These are phyloP conservation scores for Muricea muricata DNA, from an alignment of 92 coral and sea anemone genomes.

Conservation along the genomic window DNA sequence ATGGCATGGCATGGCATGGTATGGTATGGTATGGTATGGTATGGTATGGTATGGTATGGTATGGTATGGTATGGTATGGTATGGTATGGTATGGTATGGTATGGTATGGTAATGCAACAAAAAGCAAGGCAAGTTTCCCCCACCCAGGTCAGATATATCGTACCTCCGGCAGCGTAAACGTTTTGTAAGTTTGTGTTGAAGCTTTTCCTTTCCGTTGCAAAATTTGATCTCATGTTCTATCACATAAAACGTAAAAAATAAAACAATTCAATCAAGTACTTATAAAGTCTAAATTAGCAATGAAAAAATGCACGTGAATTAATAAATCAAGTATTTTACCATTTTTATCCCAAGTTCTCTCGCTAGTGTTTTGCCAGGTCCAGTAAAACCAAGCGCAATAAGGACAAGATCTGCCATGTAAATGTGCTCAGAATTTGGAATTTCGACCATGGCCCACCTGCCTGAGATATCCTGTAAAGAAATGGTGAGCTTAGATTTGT, in stretches of 20 bases:
- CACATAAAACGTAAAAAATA: neutral
- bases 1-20: too few relatives aligned
- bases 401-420: conserved; percentile 87
- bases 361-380: conserved; percentile 86
- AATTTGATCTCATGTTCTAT: conserved; percentile 88
- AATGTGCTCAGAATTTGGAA: conserved; percentile 84
- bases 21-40: too few relatives aligned
- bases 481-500: neutral
- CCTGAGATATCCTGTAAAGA: conserved; percentile 78
- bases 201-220: conserved; percentile 79
- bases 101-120: too few relatives aligned
- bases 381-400: conserved; percentile 89
- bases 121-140: too few relatives aligned
- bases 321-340: conserved; percentile 66
- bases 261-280: neutral
- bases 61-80: too few relatives aligned
- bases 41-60: too few relatives aligned
- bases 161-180: conserved; percentile 97
- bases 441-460: conserved; percentile 88
- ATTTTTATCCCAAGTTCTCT: conserved; percentile 80
- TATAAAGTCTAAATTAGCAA: too few relatives aligned
- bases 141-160: too few relatives aligned
- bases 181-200: conserved; percentile 72
- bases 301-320: too few relatives aligned
- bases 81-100: too few relatives aligned